phyloP scores from a whole-genome alignment of 2,888 invertebrate genomes.

The Apoda limacodes region DNA sequence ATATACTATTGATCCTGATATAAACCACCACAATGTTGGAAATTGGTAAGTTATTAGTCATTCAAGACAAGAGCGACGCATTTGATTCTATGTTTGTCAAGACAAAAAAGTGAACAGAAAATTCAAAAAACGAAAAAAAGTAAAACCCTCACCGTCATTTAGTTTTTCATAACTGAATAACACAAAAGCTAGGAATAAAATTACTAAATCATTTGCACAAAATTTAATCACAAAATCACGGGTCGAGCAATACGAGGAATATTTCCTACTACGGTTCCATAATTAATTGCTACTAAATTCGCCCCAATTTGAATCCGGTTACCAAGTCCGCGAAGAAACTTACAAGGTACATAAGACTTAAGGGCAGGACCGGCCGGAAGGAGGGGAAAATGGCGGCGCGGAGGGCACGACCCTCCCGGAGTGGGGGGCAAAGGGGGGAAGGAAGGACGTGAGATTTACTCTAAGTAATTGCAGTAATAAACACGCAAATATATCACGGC shows the following conservation, averaged over 20 bases:
- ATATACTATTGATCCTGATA: too few relatives aligned
- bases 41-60: too few relatives aligned
- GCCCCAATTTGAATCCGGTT: constrained; percentile 69
- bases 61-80: too few relatives aligned
- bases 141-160: too few relatives aligned
- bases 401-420: constrained; percentile 58
- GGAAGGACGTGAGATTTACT: constrained; percentile 72
- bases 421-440: constrained; percentile 34
- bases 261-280: constrained; percentile 51
- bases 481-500: constrained; percentile 70
- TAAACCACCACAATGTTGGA: too few relatives aligned
- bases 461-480: constrained; percentile 73
- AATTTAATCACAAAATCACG: constrained; percentile 54
- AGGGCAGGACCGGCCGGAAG: constrained; percentile 67
- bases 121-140: too few relatives aligned
- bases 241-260: constrained; percentile 49
- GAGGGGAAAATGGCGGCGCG: constrained; percentile 62
- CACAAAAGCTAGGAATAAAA: too few relatives aligned
- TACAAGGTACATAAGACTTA: constrained; percentile 70
- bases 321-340: constrained; percentile 68
- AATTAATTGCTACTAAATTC: constrained; percentile 71
- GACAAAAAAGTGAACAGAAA: too few relatives aligned
- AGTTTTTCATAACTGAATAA: too few relatives aligned
- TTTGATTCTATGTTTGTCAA: too few relatives aligned
- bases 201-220: too few relatives aligned